Evolutionary conservation across 2,797 vertebrate species (phyloP).

Genomic region (Poecilia picta): DNA sequence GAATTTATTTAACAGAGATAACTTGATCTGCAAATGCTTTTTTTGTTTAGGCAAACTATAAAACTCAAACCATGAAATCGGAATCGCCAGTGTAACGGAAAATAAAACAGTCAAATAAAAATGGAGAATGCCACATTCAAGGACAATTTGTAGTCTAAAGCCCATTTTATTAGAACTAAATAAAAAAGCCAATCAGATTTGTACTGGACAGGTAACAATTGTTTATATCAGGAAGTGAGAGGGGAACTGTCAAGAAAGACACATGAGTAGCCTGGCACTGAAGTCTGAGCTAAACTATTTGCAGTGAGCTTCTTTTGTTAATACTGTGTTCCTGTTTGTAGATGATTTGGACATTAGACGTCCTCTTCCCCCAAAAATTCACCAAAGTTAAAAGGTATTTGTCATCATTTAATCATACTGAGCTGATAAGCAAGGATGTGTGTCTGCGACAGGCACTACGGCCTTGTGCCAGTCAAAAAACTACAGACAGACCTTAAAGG

Average conservation of each 20-base stretch:
- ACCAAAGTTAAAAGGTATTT: background rate
- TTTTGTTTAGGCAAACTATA: background rate
- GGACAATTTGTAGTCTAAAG: slow-evolving; percentile 6
- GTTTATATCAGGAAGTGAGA: slow-evolving; percentile 1
- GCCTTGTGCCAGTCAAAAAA: background rate
- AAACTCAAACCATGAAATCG: background rate
- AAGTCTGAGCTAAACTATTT: background rate
- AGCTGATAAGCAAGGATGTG: background rate
- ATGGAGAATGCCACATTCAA: slow-evolving; percentile 7
- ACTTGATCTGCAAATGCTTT: slow-evolving; percentile 8
- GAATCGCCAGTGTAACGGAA: background rate
- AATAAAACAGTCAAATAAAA: slow-evolving; percentile 6
- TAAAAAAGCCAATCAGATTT: background rate
- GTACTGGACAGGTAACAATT: background rate
- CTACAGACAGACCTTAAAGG: background rate
- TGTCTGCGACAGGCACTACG: background rate
- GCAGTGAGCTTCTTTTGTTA: background rate
- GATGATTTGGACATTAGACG: background rate
- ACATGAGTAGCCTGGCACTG: background rate
- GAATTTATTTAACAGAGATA: slow-evolving; percentile 8
- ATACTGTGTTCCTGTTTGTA: too few species aligned
- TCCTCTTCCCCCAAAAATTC: background rate
- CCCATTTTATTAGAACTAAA: slow-evolving; percentile 12
- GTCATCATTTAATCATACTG: background rate
- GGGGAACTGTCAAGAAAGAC: background rate